Conservation (phyloP, 1,140 invertebrate species). For the Papilio aristodemus region DNA sequence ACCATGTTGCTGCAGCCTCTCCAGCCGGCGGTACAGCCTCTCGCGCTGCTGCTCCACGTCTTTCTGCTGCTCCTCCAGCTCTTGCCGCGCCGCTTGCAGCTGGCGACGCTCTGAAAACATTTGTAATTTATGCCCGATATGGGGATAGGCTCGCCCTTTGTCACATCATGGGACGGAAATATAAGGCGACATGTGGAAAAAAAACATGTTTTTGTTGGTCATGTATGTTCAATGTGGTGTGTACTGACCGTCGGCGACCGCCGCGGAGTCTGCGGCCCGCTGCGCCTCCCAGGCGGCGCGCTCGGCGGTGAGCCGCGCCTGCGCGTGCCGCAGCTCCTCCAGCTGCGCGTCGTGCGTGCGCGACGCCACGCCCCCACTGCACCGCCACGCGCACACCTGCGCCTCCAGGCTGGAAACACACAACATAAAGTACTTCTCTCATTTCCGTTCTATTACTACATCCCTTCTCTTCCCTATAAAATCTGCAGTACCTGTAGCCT, state of each 20-base stretch:
- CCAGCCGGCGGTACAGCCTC: slow-evolving; percentile 90
- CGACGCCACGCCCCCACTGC: slow-evolving; percentile 45
- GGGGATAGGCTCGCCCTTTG: too few species aligned
- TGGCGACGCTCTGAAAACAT: slow-evolving; percentile 59
- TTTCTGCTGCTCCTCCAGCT: slow-evolving; percentile 86
- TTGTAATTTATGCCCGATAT: too few species aligned
- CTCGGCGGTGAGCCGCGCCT: slow-evolving; percentile 89
- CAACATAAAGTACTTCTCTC: slow-evolving; percentile 75
- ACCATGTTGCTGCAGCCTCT: slow-evolving; percentile 82
- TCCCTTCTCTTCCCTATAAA: too few species aligned
- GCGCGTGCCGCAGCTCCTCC: slow-evolving; percentile 87
- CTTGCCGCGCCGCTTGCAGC: slow-evolving; percentile 60
- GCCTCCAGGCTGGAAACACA: slow-evolving; percentile 69
- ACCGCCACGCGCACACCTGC: slow-evolving; percentile 79
- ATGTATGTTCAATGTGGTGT: too few species aligned
- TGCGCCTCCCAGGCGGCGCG: slow-evolving; percentile 86
- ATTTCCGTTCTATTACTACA: too few species aligned
- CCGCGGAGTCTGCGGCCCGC: slow-evolving; percentile 46
- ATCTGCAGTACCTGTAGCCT: too few species aligned
- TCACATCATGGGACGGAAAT: too few species aligned
- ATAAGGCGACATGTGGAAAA: background rate
- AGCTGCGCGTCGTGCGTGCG: slow-evolving; percentile 80
- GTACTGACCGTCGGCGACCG: slow-evolving; percentile 46
- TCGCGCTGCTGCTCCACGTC: slow-evolving; percentile 93
- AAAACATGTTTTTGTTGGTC: background rate